Conservation (phyloP, 2,888 invertebrate species). For the Andrena trimmerana region DNA sequence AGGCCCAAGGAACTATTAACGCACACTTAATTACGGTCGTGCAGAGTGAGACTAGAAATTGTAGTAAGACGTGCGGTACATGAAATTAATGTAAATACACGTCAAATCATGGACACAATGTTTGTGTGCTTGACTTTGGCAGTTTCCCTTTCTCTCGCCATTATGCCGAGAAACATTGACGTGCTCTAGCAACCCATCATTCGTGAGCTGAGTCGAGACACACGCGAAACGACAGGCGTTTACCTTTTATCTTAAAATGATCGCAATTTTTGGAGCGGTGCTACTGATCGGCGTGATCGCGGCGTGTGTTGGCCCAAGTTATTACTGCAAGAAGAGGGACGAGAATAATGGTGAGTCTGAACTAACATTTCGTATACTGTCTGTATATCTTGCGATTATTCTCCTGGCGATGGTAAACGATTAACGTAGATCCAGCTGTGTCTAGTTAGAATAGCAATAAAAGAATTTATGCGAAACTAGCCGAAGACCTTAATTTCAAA, state of each 20-base stretch:
- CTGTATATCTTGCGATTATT: too few relatives aligned
- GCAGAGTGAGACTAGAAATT: too few relatives aligned
- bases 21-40: too few relatives aligned
- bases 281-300: conserved; percentile 50
- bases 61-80: too few relatives aligned
- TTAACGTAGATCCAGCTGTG: too few relatives aligned
- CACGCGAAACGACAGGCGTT: background rate
- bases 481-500: too few relatives aligned
- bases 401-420: too few relatives aligned
- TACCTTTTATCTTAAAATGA: conserved; percentile 46
- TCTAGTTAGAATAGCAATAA: too few relatives aligned
- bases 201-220: background rate
- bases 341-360: conserved; percentile 19
- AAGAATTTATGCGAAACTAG: too few relatives aligned
- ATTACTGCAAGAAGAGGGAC: conserved; percentile 40
- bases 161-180: background rate
- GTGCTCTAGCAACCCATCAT: background rate
- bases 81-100: background rate
- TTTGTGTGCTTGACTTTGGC: conserved; percentile 35
- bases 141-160: background rate
- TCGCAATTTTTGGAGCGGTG: conserved; percentile 39
- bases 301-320: conserved; percentile 61
- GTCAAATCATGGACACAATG: background rate
- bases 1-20: too few relatives aligned
- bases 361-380: too few relatives aligned